These are phyloP conservation scores for Adineta ricciae DNA, from an alignment of 2,888 invertebrate species.

Conservation along the genomic window DNA sequence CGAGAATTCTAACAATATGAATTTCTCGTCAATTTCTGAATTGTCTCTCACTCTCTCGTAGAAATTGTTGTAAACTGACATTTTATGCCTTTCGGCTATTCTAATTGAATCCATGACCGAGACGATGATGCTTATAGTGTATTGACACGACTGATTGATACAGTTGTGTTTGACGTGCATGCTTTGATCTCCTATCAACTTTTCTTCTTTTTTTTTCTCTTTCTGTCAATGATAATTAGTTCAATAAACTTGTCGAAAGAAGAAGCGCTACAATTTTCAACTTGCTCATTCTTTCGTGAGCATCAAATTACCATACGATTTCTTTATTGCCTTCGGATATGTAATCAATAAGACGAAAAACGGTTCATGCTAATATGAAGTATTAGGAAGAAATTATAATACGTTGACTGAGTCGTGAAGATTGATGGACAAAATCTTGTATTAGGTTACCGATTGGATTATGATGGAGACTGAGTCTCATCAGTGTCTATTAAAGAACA, in stretches of 20 bases:
- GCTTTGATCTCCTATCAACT: neutral
- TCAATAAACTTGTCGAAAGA: neutral
- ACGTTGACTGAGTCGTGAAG: too few relatives aligned
- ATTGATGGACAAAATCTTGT: too few relatives aligned
- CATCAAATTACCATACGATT: neutral
- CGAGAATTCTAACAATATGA: neutral
- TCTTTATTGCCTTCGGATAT: neutral
- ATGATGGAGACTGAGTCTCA: neutral
- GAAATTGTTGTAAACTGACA: neutral
- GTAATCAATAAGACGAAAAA: too few relatives aligned
- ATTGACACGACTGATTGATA: constrained; percentile 15
- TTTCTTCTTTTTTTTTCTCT: neutral
- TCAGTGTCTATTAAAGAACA: neutral
- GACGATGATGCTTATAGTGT: constrained; percentile 4
- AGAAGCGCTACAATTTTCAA: neutral
- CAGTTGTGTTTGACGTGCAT: constrained; percentile 15
- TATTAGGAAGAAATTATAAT: too few relatives aligned
- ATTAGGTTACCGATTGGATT: neutral
- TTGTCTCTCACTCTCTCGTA: neutral
- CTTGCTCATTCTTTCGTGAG: neutral
- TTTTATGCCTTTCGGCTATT: constrained; percentile 4
- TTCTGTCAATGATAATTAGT: neutral
- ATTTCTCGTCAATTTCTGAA: neutral
- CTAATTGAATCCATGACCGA: constrained; percentile 15
- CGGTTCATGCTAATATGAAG: too few relatives aligned